phyloP scores from a whole-genome alignment of 1,140 invertebrate genomes.

The Pseudomyrmex gracilis region DNA sequence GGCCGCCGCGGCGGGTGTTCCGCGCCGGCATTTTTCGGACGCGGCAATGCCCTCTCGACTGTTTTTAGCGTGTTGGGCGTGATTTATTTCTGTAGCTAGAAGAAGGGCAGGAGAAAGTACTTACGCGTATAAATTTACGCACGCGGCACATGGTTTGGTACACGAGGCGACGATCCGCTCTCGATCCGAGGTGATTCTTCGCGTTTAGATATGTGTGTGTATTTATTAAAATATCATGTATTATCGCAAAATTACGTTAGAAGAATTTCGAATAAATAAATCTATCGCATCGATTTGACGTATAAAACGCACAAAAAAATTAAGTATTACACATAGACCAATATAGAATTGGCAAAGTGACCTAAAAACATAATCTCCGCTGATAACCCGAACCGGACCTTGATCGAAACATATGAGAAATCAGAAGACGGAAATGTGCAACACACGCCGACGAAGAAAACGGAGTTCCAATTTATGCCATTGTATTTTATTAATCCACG shows the following conservation, averaged over 20 bases:
- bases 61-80: constrained; percentile 37
- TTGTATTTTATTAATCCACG: not conserved
- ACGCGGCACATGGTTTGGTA: not conserved
- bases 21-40: not conserved
- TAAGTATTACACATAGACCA: not conserved
- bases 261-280: not conserved
- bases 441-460: not conserved
- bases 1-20: constrained; percentile 27
- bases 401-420: constrained; percentile 50
- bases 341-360: constrained; percentile 38
- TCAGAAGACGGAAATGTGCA: constrained; percentile 12
- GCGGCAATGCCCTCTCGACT: constrained; percentile 8
- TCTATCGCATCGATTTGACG: not conserved
- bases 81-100: constrained; percentile 47
- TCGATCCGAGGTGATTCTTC: constrained; percentile 21
- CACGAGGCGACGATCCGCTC: not conserved
- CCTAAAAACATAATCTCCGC: constrained; percentile 64
- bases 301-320: constrained; percentile 1
- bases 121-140: not conserved
- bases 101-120: constrained; percentile 10
- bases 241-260: too few species aligned
- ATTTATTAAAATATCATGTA: too few species aligned
- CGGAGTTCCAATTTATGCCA: not conserved
- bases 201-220: not conserved
- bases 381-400: constrained; percentile 67